Conservation (phyloP, 2,113 vertebrate genomes). For the Cochlearius cochlearius region DNA sequence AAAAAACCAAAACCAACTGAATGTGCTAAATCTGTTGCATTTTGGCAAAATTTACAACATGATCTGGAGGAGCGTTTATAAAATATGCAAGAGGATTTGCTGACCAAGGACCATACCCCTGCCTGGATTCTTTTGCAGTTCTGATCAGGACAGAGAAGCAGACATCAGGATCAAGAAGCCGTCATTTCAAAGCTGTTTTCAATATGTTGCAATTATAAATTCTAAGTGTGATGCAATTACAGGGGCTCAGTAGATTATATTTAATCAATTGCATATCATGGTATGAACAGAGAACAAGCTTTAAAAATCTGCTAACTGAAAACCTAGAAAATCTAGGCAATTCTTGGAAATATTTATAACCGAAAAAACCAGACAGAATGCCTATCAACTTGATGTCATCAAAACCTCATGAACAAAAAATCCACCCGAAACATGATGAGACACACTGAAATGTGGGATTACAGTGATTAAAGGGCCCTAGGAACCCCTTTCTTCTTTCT, state of each 20-base stretch:
- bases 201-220: background rate
- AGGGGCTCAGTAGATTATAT: background rate
- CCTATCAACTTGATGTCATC: background rate
- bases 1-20: background rate
- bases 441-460: background rate
- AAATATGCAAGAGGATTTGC: background rate
- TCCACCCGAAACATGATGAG: background rate
- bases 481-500: background rate
- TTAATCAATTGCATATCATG: background rate
- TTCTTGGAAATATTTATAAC: background rate
- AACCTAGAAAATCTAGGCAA: background rate
- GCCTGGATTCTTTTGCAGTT: background rate
- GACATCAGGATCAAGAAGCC: background rate
- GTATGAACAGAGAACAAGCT: background rate
- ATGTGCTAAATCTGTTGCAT: background rate
- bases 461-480: background rate
- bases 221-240: background rate
- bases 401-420: background rate
- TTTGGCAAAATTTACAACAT: background rate
- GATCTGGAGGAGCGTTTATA: background rate
- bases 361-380: background rate
- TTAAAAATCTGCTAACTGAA: background rate
- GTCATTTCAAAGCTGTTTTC: background rate
- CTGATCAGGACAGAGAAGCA: background rate
- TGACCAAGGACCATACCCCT: background rate